phyloP scores from a whole-genome alignment of 2,888 invertebrate species.

The Amblyteles armatorius region DNA sequence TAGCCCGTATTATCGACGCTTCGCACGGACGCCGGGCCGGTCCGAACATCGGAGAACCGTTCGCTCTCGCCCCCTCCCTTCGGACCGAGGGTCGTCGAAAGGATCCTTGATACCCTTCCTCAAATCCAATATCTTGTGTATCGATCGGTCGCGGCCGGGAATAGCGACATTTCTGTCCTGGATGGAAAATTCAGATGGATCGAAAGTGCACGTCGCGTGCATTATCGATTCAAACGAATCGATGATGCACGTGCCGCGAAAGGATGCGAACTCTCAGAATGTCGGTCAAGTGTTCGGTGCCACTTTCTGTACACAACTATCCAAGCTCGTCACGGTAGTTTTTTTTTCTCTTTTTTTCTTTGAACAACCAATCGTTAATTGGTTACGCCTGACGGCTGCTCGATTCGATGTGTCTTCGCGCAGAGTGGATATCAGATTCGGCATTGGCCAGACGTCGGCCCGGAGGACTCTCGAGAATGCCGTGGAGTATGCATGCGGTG shows the following conservation, averaged over 20 bases:
- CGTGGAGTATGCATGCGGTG: conserved; percentile 5
- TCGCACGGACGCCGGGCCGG: neutral
- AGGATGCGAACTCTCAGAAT: conserved; percentile 6
- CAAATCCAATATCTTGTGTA: conserved; percentile 13
- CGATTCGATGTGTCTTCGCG: neutral
- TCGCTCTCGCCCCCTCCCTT: neutral
- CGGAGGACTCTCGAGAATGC: conserved; percentile 1
- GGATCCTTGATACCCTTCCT: neutral
- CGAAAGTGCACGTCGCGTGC: neutral
- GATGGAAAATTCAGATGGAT: conserved; percentile 3
- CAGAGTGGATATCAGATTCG: neutral
- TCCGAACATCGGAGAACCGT: neutral
- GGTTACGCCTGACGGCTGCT: neutral
- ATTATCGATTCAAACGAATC: neutral
- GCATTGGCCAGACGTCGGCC: neutral
- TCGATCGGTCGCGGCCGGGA: conserved; percentile 28
- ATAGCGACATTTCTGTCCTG: neutral
- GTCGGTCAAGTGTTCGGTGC: conserved; percentile 30
- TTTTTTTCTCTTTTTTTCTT: neutral
- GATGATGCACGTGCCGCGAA: neutral
- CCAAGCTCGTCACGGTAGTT: neutral
- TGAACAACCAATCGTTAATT: neutral
- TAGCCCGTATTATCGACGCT: neutral
- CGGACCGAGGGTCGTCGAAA: neutral
- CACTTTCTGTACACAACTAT: neutral